Conservation (phyloP, 2,888 invertebrate genomes). For the Diarsia mendica region DNA sequence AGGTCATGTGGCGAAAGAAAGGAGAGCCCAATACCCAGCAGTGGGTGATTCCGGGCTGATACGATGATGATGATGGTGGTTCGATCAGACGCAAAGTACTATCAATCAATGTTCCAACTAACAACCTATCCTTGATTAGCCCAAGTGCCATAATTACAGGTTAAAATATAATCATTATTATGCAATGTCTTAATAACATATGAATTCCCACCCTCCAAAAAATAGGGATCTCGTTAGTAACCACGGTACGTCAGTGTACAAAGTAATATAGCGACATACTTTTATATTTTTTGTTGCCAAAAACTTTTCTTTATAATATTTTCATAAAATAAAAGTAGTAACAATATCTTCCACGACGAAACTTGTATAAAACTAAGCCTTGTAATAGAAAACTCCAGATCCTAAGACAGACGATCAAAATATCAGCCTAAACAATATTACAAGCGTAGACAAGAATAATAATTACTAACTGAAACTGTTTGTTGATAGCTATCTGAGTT, state of each 20-base stretch:
- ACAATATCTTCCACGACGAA: background rate
- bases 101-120: background rate
- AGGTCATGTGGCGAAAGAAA: no score
- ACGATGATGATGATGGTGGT: no score
- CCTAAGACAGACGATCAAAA: background rate
- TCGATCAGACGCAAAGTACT: no score
- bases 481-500: constrained; percentile 15
- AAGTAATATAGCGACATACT: background rate
- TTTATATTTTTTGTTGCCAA: background rate
- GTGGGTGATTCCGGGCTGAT: no score
- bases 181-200: background rate
- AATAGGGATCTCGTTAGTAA: no score
- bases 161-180: background rate
- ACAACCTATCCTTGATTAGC: background rate
- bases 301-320: background rate
- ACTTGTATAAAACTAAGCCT: background rate
- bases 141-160: no score
- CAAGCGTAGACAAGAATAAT: constrained; percentile 18
- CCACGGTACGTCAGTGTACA: no score
- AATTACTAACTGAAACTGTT: constrained; percentile 5
- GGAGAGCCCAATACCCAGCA: no score
- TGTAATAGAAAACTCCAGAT: constrained; percentile 12
- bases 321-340: background rate
- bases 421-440: background rate
- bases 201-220: no score